phyloP scores from a whole-genome alignment of 2,888 invertebrate genomes.

The Caenorhabditis panamensis region DNA sequence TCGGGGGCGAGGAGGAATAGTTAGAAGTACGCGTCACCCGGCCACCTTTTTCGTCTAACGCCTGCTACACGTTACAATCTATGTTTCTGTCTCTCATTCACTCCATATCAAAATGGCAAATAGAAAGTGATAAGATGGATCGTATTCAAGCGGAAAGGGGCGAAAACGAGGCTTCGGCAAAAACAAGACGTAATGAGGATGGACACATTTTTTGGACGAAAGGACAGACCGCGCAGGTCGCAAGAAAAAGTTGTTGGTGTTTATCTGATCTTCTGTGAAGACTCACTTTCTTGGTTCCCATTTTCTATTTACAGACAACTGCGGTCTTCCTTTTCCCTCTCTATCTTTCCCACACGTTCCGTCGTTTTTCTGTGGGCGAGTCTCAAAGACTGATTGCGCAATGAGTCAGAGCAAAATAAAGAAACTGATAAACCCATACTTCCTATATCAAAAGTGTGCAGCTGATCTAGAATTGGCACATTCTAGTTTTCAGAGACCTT shows the following conservation, averaged over 20 bases:
- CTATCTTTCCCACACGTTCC: background rate
- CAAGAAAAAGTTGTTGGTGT: constrained; percentile 4
- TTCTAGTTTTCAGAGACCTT: background rate
- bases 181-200: constrained; percentile 57
- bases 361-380: constrained; percentile 17
- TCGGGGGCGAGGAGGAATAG: constrained; percentile 34
- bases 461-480: background rate
- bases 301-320: constrained; percentile 5
- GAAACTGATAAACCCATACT: constrained; percentile 33
- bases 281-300: background rate
- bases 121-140: constrained; percentile 61
- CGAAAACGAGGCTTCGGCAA: constrained; percentile 49
- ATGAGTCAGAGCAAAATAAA: constrained; percentile 37
- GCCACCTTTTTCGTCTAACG: constrained; percentile 54
- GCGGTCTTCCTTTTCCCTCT: constrained; percentile 2
- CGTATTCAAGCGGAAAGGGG: constrained; percentile 50
- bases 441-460: constrained; percentile 1
- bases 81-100: constrained; percentile 31
- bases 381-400: constrained; percentile 33
- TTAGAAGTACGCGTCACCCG: constrained; percentile 59
- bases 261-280: constrained; percentile 36
- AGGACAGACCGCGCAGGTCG: constrained; percentile 20
- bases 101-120: constrained; percentile 59
- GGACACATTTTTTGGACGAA: constrained; percentile 43
- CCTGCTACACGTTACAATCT: constrained; percentile 55